A percentile compares a stretch with the other conserved stretches of the same genome.
phyloP scores from a whole-genome alignment of 2,113 vertebrate genomes.

The Alligator sinensis region DNA sequence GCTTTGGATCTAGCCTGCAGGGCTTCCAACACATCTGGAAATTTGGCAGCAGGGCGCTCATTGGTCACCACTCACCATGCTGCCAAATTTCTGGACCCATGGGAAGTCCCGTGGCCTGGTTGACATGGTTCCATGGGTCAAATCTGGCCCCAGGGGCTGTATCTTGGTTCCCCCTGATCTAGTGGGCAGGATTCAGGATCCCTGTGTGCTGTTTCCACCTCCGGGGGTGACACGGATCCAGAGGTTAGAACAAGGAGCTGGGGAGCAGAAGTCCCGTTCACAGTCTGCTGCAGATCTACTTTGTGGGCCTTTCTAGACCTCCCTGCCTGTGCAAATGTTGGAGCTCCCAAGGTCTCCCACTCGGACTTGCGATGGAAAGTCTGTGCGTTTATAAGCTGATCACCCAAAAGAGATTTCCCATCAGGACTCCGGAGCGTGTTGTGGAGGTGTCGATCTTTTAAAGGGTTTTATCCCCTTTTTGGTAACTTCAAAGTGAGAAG shows the following conservation, averaged over 20 bases:
- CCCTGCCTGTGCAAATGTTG: neutral
- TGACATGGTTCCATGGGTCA: too few species aligned
- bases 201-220: neutral
- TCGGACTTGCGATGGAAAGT: too few species aligned
- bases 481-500: neutral
- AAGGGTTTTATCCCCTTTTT: neutral
- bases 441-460: neutral
- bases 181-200: neutral
- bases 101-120: too few species aligned
- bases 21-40: too few species aligned
- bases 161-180: too few species aligned
- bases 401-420: neutral
- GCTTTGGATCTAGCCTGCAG: too few species aligned
- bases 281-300: neutral
- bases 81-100: too few species aligned
- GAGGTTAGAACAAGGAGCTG: neutral
- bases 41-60: too few species aligned
- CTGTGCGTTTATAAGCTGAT: too few species aligned
- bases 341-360: too few species aligned
- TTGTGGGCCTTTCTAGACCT: neutral
- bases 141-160: too few species aligned
- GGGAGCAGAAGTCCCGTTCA: neutral
- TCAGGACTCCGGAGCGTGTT: neutral
- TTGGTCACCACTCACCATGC: too few species aligned
- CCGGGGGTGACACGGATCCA: neutral